These are phyloP conservation scores for Drosophila barbarae DNA, from an alignment of 2,888 invertebrate genomes.

Conservation along the genomic window DNA sequence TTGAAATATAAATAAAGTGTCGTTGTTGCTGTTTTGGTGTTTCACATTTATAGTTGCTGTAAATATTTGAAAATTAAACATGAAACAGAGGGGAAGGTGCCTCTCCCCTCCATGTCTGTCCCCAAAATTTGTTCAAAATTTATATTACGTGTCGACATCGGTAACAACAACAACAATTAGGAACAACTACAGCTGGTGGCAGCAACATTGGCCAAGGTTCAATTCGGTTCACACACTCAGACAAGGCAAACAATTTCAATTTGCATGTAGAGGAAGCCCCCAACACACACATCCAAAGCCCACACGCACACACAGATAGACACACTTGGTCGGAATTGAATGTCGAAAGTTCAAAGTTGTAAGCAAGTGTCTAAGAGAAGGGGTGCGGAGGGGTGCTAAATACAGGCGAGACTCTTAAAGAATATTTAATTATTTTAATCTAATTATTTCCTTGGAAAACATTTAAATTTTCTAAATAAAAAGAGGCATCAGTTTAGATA, in stretches of 20 bases:
- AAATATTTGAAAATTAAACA: conserved; percentile 73
- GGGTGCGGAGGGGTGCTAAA: background rate
- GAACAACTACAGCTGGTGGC: conserved; percentile 52
- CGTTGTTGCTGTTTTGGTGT: conserved; percentile 51
- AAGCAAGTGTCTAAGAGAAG: conserved; percentile 9
- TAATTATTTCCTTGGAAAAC: too few species aligned
- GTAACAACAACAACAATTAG: conserved; percentile 30
- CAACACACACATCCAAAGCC: background rate
- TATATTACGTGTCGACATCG: conserved; percentile 71
- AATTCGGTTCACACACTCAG: conserved; percentile 63
- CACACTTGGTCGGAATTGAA: conserved; percentile 16
- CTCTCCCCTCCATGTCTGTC: conserved; percentile 33
- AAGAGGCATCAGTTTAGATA: too few species aligned
- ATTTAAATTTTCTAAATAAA: background rate
- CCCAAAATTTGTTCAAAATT: conserved; percentile 68
- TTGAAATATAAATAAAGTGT: conserved; percentile 50
- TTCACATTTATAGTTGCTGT: conserved; percentile 63
- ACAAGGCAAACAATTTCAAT: conserved; percentile 73
- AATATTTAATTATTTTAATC: background rate
- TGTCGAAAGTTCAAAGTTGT: conserved; percentile 61
- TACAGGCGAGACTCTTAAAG: background rate
- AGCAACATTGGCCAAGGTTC: conserved; percentile 40
- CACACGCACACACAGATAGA: conserved; percentile 15
- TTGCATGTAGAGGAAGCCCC: conserved; percentile 60
- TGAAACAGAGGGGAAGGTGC: conserved; percentile 1